Conservation (phyloP, 2,113 vertebrate genomes). For the Bujurquina vittata region DNA sequence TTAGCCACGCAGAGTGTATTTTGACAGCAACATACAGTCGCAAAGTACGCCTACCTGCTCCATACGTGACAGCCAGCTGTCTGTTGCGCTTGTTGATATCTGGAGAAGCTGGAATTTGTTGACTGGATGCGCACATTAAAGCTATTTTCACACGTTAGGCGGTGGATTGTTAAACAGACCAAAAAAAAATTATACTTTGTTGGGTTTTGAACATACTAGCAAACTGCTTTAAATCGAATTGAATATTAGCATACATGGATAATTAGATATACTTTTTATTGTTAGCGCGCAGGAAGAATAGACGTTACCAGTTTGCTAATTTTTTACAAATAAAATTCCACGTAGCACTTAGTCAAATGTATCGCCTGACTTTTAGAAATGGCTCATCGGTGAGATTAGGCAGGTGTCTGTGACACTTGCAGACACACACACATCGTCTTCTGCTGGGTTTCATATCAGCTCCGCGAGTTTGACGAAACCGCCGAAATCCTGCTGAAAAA, state of each 20-base stretch:
- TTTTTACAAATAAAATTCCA: background rate
- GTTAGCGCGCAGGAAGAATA: background rate
- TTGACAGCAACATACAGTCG: constrained; percentile 68
- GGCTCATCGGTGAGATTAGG: background rate
- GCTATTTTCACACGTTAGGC: constrained; percentile 21
- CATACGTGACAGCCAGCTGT: constrained; percentile 73
- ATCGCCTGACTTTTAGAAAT: constrained; percentile 3
- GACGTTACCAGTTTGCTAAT: background rate
- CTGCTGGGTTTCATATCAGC: background rate
- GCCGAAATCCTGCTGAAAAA: constrained; percentile 20
- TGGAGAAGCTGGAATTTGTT: constrained; percentile 61
- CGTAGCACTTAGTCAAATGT: background rate
- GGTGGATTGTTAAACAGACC: background rate
- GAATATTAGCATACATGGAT: background rate
- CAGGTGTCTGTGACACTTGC: constrained; percentile 4
- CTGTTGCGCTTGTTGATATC: constrained; percentile 63
- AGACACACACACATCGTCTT: background rate
- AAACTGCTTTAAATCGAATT: constrained; percentile 1
- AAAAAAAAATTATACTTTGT: constrained; percentile 13
- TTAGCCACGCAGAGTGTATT: constrained; percentile 55
- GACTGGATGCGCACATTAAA: constrained; percentile 28
- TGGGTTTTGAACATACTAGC: background rate
- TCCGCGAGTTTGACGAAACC: constrained; percentile 27
- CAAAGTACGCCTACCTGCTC: constrained; percentile 76
- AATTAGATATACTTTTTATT: background rate